These are phyloP conservation scores for Panagrolaimus sp. DNA, from an alignment of 1,140 invertebrate species.

Conservation along the genomic window DNA sequence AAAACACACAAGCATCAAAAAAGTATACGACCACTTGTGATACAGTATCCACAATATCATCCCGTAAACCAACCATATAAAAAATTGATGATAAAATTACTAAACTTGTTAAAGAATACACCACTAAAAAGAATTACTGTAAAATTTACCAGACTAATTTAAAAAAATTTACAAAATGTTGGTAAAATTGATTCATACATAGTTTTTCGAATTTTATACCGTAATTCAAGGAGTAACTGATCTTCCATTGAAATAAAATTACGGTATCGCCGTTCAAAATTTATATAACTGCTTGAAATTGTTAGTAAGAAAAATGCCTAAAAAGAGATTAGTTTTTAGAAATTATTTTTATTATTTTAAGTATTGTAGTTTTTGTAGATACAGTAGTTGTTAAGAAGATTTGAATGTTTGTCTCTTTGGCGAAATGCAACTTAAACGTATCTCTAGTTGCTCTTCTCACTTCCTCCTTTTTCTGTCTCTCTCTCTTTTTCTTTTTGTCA, in stretches of 20 bases:
- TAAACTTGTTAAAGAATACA: constrained; percentile 36
- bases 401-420: too few relatives aligned
- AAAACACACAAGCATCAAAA: constrained; percentile 34
- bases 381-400: too few relatives aligned
- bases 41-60: constrained; percentile 22
- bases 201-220: constrained; percentile 40
- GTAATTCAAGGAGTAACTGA: constrained; percentile 34
- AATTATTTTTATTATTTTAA: too few relatives aligned
- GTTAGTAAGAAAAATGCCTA: constrained; percentile 47
- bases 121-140: constrained; percentile 26
- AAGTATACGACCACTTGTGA: constrained; percentile 41
- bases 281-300: constrained; percentile 34
- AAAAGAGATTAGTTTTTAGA: constrained; percentile 11
- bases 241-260: constrained; percentile 40
- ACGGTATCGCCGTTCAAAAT: constrained; percentile 32
- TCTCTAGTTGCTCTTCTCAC: too few relatives aligned
- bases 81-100: constrained; percentile 37
- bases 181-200: constrained; percentile 45
- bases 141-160: not conserved
- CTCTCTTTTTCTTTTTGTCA: too few relatives aligned
- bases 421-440: too few relatives aligned
- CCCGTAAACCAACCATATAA: constrained; percentile 45
- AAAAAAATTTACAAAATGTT: constrained; percentile 37
- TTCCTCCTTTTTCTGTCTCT: too few relatives aligned
- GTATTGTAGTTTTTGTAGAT: too few relatives aligned